Evolutionary conservation across 2,888 invertebrate genomes (phyloP).

Genomic region (Troilus luridus): DNA sequence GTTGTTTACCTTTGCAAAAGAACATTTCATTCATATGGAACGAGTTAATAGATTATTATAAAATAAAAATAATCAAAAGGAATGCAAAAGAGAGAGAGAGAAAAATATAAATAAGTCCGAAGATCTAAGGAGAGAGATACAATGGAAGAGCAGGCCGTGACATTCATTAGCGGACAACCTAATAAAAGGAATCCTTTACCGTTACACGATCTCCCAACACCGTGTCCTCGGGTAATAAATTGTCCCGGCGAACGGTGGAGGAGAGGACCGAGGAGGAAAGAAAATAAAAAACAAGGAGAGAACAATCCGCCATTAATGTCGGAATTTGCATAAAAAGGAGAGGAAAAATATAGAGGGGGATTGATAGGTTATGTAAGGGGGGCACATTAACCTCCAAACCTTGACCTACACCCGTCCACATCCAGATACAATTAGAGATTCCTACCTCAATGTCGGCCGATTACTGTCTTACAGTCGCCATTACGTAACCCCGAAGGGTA

Average conservation of each 20-base stretch:
- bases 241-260: not conserved
- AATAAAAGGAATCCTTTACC: conserved; percentile 36
- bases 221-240: not conserved
- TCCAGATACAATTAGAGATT: conserved; percentile 60
- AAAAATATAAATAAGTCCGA: not conserved
- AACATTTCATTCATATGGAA: no score
- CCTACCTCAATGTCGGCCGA: conserved; percentile 67
- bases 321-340: conserved; percentile 39
- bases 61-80: not conserved
- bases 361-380: conserved; percentile 53
- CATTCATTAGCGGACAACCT: conserved; percentile 15
- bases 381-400: conserved; percentile 50
- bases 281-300: conserved; percentile 16
- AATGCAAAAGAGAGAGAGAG: not conserved
- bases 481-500: not conserved
- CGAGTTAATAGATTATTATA: not conserved
- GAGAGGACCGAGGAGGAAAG: not conserved
- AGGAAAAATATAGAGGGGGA: not conserved
- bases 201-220: not conserved
- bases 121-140: conserved; percentile 64
- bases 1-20: no score
- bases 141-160: conserved; percentile 54
- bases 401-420: conserved; percentile 59
- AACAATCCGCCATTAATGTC: conserved; percentile 11
- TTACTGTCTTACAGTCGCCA: conserved; percentile 59